Percentiles rank a stretch among this genome's conserved stretches.
phyloP scores from a whole-genome alignment of 2,888 invertebrate species.

The Listrodromus nycthemerus region DNA sequence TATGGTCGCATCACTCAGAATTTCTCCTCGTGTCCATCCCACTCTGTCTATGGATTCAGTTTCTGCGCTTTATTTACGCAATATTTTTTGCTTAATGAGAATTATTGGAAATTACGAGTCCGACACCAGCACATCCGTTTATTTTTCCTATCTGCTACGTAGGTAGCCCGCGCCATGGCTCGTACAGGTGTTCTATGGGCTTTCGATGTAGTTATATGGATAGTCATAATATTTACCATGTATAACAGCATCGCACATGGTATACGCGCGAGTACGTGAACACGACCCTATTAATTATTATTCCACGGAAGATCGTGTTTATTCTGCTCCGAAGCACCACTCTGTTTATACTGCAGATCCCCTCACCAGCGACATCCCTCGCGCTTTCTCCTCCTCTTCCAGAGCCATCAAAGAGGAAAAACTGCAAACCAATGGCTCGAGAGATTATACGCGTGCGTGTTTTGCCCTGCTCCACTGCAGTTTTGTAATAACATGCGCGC shows the following conservation, averaged over 20 bases:
- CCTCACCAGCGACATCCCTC: conserved; percentile 24
- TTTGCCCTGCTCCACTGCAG: neutral
- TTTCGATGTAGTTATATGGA: conserved; percentile 7
- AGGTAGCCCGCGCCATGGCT: neutral
- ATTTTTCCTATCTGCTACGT: neutral
- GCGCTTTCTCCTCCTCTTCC: conserved; percentile 14
- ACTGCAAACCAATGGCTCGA: conserved; percentile 15
- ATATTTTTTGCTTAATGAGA: neutral
- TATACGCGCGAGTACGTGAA: conserved; percentile 60
- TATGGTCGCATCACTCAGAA: neutral
- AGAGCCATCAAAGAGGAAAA: conserved; percentile 8
- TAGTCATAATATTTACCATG: conserved; percentile 2
- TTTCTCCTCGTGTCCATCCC: neutral
- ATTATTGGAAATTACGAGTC: neutral
- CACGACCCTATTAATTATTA: conserved; percentile 70
- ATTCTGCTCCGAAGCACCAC: conserved; percentile 58
- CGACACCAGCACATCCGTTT: neutral
- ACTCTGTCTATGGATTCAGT: neutral
- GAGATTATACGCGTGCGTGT: neutral
- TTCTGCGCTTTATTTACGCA: neutral
- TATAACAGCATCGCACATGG: neutral
- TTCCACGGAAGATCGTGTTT: conserved; percentile 65
- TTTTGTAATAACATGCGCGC: conserved; percentile 32
- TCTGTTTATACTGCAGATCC: conserved; percentile 56
- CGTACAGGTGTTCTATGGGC: conserved; percentile 1